Conservation (phyloP, 2,888 invertebrate genomes). For the Fragum sueziense region DNA sequence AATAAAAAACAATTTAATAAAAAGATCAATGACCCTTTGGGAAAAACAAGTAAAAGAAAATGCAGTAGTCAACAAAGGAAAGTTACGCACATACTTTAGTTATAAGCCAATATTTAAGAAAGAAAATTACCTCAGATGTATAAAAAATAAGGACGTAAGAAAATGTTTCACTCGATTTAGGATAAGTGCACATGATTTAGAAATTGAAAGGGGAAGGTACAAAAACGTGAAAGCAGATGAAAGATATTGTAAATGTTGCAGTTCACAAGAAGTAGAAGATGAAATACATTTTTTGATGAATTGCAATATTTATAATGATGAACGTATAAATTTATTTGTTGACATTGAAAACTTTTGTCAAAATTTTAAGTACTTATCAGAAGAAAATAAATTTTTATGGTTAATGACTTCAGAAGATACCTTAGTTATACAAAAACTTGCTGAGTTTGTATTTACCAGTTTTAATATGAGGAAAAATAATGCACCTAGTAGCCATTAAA, state of each 20-base stretch:
- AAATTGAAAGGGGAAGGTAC: background rate
- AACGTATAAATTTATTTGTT: background rate
- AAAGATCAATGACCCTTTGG: background rate
- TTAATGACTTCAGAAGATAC: slow-evolving; percentile 1
- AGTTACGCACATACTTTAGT: slow-evolving; percentile 1
- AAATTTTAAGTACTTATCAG: background rate
- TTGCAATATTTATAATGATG: background rate
- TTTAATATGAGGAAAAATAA: background rate
- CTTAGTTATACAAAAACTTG: background rate
- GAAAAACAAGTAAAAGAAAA: background rate
- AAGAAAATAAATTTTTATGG: slow-evolving; percentile 2
- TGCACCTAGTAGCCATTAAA: background rate
- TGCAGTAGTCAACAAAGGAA: background rate
- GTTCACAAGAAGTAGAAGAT: background rate
- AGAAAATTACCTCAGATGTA: background rate
- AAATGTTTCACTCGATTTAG: background rate
- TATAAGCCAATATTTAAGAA: background rate
- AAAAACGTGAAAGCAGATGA: background rate
- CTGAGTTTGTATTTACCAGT: background rate
- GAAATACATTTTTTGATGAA: background rate
- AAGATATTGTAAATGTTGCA: background rate
- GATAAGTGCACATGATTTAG: background rate
- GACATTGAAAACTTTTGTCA: background rate
- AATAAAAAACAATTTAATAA: background rate
- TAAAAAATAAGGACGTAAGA: background rate